Conservation (phyloP, 2,797 vertebrate genomes). For the Ictinia mississippiensis region DNA sequence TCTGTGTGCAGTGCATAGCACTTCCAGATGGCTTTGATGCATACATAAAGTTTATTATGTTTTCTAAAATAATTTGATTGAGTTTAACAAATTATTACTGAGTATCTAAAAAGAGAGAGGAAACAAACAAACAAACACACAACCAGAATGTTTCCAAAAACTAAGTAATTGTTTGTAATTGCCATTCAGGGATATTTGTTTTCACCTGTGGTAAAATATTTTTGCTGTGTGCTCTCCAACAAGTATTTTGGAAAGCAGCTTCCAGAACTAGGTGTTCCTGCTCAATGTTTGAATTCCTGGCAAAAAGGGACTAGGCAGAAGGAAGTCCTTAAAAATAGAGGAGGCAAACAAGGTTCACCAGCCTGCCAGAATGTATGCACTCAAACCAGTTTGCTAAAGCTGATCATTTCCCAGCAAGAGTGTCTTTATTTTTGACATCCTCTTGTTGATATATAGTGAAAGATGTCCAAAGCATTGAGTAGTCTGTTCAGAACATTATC, state of each 20-base stretch:
- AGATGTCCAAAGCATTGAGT: background rate
- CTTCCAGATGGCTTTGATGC: slow-evolving; percentile 21
- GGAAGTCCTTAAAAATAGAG: background rate
- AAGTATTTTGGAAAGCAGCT: background rate
- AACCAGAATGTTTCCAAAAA: background rate
- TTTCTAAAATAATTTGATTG: slow-evolving; percentile 29
- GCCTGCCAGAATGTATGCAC: background rate
- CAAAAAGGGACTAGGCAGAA: background rate
- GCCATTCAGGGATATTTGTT: background rate
- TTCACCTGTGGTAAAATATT: background rate
- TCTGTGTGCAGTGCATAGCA: background rate
- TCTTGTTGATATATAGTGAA: background rate
- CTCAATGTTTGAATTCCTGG: background rate
- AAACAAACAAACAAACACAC: background rate
- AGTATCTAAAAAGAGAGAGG: background rate
- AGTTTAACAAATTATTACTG: slow-evolving; percentile 13
- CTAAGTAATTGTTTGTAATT: slow-evolving; percentile 15
- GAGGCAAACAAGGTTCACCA: background rate
- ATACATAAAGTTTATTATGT: slow-evolving; percentile 1
- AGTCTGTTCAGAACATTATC: background rate
- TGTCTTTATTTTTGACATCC: background rate
- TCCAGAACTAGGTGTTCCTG: background rate
- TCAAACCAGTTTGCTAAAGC: background rate
- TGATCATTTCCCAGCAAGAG: background rate
- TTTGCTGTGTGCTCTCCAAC: background rate